Evolutionary conservation across 2,888 invertebrate species (phyloP).

Genomic region (Amiota communis): DNA sequence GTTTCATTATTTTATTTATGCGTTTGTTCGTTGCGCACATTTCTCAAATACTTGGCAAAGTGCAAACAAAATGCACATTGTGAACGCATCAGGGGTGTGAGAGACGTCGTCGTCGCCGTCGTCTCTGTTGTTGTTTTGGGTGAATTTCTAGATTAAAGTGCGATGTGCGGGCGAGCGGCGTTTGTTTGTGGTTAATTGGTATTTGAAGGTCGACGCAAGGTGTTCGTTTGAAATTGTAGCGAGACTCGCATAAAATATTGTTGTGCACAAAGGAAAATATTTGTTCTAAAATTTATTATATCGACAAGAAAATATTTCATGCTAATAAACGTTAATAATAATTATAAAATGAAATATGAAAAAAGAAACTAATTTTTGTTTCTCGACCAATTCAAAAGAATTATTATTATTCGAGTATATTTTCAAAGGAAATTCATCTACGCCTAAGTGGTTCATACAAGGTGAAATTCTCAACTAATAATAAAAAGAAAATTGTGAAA

Average conservation of each 20-base stretch:
- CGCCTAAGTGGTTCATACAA: no score
- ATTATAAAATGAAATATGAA: background rate
- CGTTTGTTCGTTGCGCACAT: background rate
- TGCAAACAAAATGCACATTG: background rate
- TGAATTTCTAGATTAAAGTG: no score
- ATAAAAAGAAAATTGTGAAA: no score
- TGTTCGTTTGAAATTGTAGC: slow-evolving; percentile 1
- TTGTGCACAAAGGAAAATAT: background rate
- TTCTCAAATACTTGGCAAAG: background rate
- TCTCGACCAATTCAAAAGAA: no score
- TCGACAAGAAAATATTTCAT: slow-evolving; percentile 10
- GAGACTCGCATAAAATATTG: background rate
- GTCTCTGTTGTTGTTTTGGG: background rate
- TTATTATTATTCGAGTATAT: no score
- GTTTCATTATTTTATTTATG: no score
- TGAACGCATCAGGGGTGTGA: background rate
- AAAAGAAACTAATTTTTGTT: no score
- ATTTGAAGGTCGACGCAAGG: slow-evolving; percentile 22
- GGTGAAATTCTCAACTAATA: no score
- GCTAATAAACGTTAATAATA: slow-evolving; percentile 6
- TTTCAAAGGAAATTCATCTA: no score
- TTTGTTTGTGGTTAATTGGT: background rate
- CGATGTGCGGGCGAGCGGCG: background rate
- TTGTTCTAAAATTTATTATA: background rate
- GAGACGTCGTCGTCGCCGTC: no score